Conservation (phyloP, 2,797 vertebrate genomes). For the Coluber constrictor region DNA sequence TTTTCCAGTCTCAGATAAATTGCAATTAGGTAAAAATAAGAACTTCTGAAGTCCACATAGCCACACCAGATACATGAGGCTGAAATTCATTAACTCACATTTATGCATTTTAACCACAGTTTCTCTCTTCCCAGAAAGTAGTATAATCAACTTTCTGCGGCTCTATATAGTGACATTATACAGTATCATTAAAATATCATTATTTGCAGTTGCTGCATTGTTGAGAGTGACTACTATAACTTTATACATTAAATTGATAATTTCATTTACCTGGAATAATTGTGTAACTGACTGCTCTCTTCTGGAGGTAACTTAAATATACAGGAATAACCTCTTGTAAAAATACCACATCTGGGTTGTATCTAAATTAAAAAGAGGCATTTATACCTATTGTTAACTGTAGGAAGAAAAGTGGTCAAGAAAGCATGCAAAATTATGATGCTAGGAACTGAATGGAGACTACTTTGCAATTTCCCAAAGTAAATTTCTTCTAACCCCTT, state of each 20-base stretch:
- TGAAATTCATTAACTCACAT: background rate
- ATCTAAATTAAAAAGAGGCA: constrained; percentile 72
- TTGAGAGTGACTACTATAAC: background rate
- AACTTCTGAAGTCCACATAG: background rate
- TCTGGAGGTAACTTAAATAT: constrained; percentile 81
- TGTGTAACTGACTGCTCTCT: constrained; percentile 82
- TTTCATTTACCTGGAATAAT: constrained; percentile 82
- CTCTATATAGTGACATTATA: background rate
- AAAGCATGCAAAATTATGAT: background rate
- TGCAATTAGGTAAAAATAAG: background rate
- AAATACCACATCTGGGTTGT: constrained; percentile 90
- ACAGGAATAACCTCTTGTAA: constrained; percentile 90
- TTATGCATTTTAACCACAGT: background rate
- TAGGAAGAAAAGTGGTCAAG: background rate
- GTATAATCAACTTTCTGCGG: background rate
- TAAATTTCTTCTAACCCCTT: background rate
- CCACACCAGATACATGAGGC: background rate
- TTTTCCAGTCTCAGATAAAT: background rate
- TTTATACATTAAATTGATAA: background rate
- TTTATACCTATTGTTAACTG: background rate
- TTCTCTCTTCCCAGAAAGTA: background rate
- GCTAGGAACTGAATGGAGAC: background rate
- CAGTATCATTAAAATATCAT: background rate
- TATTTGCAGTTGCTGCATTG: background rate
- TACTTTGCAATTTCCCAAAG: background rate